Conservation (phyloP, 2,113 vertebrate genomes). For the Cisticola juncidis region DNA sequence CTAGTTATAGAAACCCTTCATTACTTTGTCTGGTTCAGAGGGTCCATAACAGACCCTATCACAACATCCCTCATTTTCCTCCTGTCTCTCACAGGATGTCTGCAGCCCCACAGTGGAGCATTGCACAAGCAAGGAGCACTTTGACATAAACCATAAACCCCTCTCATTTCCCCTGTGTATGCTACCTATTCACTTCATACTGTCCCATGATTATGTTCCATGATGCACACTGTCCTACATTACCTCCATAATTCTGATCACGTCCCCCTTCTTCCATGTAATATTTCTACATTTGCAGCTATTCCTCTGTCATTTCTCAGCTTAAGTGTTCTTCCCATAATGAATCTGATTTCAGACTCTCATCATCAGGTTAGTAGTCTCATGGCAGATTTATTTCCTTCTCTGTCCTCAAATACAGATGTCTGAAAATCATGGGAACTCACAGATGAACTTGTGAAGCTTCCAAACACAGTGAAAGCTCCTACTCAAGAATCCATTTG, state of each 20-base stretch:
- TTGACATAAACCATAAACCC: neutral
- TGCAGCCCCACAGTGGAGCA: neutral
- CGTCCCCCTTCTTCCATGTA: neutral
- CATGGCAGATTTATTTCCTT: neutral
- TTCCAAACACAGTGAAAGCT: neutral
- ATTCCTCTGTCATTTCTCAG: neutral
- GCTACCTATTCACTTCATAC: neutral
- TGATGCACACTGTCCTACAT: neutral
- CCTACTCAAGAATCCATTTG: neutral
- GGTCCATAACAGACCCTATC: neutral
- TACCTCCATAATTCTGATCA: neutral
- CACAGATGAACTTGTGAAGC: neutral
- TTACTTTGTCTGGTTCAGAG: neutral
- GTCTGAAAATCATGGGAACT: neutral
- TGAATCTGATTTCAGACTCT: neutral
- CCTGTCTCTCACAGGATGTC: too few species aligned
- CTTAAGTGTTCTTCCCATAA: neutral
- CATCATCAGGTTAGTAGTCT: neutral
- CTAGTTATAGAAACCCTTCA: neutral
- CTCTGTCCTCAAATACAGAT: neutral
- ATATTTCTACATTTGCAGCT: neutral
- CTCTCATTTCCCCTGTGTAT: neutral
- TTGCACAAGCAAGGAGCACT: neutral
- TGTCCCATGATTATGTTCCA: neutral
- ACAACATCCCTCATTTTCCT: neutral